Percentiles rank a stretch among this genome's conserved stretches.
Evolutionary conservation across 2,888 invertebrate genomes (phyloP).

Genomic region (Oeneis ivallda): DNA sequence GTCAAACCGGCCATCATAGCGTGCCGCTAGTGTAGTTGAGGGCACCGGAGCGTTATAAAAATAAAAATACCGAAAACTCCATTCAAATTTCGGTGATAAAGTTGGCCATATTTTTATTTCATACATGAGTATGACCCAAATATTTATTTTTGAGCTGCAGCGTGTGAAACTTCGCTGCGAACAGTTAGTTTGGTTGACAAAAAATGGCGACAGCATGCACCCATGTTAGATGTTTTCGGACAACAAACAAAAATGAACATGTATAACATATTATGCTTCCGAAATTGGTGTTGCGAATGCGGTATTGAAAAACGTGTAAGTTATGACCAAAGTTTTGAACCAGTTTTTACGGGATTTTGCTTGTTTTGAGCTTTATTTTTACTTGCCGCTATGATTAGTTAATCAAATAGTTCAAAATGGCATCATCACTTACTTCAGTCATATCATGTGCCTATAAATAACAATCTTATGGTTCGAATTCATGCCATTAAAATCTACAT

Average conservation of each 20-base stretch:
- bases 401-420: no score
- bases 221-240: conserved; percentile 16
- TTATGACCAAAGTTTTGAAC: conserved; percentile 8
- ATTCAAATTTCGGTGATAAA: conserved; percentile 13
- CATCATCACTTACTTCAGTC: no score
- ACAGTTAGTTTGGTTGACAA: conserved; percentile 15
- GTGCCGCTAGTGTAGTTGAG: no score
- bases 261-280: conserved; percentile 19
- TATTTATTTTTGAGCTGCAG: conserved; percentile 18
- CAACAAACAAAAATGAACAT: conserved; percentile 19
- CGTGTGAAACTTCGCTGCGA: conserved; percentile 16
- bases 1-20: no score
- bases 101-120: conserved; percentile 19
- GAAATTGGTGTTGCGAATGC: conserved; percentile 20
- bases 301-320: conserved; percentile 17
- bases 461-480: no score
- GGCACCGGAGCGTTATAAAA: background rate
- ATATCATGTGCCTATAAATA: no score
- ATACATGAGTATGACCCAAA: conserved; percentile 10
- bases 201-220: conserved; percentile 12
- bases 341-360: background rate
- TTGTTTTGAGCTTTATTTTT: background rate
- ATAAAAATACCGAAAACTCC: conserved; percentile 10
- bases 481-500: no score
- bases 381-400: background rate